Evolutionary conservation across 2,797 vertebrate species (phyloP).

Genomic region (Oceanodroma leucorhoa): DNA sequence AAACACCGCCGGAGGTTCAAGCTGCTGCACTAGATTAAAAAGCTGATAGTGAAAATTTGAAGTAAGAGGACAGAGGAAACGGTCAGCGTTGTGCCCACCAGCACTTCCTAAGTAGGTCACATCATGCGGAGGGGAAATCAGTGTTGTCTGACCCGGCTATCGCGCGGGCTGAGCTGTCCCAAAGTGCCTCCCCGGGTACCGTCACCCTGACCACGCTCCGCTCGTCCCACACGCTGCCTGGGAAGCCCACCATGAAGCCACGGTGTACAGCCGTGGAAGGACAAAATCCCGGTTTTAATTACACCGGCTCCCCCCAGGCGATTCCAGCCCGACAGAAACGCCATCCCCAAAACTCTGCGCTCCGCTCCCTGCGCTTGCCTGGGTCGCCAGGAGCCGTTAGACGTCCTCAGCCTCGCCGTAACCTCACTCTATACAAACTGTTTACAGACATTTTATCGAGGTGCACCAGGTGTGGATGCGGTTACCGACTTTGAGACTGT

Average conservation of each 20-base stretch:
- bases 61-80: conserved; percentile 27
- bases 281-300: background rate
- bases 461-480: conserved; percentile 85
- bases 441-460: conserved; percentile 76
- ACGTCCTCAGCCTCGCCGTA: background rate
- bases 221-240: rapidly evolving
- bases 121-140: background rate
- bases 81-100: background rate
- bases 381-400: conserved; percentile 37
- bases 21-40: background rate
- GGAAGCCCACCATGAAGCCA: background rate
- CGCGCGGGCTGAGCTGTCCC: background rate
- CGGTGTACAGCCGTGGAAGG: rapidly evolving
- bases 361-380: background rate
- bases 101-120: conserved; percentile 23
- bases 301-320: background rate
- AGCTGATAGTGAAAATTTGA: background rate
- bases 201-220: background rate
- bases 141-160: rapidly evolving
- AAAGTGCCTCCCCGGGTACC: rapidly evolving
- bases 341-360: background rate
- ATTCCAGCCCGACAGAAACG: background rate
- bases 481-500: conserved; percentile 82
- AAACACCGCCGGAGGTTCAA: rapidly evolving
- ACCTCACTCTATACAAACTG: conserved; percentile 66